A percentile compares a stretch with the other conserved stretches of the same genome.
phyloP scores from a whole-genome alignment of 2,113 vertebrate genomes.

The Spea multiplicata region DNA sequence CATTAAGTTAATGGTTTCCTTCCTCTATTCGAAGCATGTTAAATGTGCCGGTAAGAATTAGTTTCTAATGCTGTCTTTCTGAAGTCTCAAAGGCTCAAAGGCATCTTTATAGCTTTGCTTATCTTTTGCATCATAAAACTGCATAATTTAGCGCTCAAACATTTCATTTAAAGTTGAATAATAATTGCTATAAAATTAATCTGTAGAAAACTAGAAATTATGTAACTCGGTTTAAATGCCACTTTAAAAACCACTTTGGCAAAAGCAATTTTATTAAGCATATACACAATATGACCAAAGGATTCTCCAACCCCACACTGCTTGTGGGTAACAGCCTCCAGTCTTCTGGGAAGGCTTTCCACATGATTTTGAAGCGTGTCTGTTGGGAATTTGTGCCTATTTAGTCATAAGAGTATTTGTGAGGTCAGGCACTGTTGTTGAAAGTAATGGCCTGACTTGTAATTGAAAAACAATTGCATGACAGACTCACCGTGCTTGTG shows the following conservation, averaged over 20 bases:
- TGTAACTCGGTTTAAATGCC: constrained; percentile 16
- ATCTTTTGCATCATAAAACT: constrained; percentile 79
- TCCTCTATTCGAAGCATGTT: constrained; percentile 75
- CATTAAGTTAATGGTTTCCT: constrained; percentile 80
- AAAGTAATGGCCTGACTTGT: no score
- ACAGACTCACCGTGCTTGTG: no score
- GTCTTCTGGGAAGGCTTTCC: no score
- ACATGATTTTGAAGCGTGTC: no score
- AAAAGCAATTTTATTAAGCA: neutral
- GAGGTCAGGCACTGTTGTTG: no score
- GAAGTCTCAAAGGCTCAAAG: constrained; percentile 76
- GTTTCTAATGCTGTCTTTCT: constrained; percentile 72
- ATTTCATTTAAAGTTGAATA: constrained; percentile 74
- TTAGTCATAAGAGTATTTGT: no score
- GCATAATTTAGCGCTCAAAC: constrained; percentile 79
- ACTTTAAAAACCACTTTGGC: constrained; percentile 15
- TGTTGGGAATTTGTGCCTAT: no score
- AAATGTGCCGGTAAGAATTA: constrained; percentile 78
- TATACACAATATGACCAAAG: no score
- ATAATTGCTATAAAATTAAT: constrained; percentile 69
- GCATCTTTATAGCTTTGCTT: constrained; percentile 74
- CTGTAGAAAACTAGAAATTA: constrained; percentile 59
- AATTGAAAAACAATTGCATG: no score
- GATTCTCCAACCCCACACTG: no score
- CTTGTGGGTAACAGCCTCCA: no score